Conservation (phyloP, 2,888 invertebrate genomes). For the Cynaeus angustus region DNA sequence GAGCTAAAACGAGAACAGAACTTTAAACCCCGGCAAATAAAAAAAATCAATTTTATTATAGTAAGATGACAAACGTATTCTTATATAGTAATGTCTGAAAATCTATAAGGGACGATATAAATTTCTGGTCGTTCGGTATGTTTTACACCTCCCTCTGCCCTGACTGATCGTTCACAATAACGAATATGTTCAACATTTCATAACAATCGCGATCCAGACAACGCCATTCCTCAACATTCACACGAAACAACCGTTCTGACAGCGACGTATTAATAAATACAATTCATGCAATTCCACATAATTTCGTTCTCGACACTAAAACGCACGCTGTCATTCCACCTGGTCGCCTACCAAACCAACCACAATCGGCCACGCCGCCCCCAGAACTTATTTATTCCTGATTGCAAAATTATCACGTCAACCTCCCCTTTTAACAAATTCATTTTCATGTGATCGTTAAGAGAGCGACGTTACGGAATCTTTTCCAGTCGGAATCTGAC, state of each 20-base stretch:
- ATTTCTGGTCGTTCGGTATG: constrained; percentile 13
- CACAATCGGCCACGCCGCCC: background rate
- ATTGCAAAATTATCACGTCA: background rate
- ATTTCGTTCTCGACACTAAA: constrained; percentile 12
- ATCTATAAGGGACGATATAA: constrained; percentile 8
- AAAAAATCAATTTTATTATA: too few relatives aligned
- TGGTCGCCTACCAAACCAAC: background rate
- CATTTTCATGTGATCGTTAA: too few relatives aligned
- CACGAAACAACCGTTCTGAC: constrained; percentile 37
- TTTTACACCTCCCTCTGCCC: constrained; percentile 30
- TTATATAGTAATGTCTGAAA: constrained; percentile 21
- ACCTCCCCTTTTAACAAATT: too few relatives aligned
- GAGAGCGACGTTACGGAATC: too few relatives aligned
- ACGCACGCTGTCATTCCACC: constrained; percentile 6
- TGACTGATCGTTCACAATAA: constrained; percentile 35
- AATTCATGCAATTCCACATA: constrained; percentile 39
- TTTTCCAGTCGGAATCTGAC: too few relatives aligned
- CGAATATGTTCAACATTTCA: constrained; percentile 44
- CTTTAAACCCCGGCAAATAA: too few relatives aligned
- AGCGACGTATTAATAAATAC: constrained; percentile 42
- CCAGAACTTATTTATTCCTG: background rate
- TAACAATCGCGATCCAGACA: constrained; percentile 40
- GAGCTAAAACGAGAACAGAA: too few relatives aligned
- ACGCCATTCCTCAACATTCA: constrained; percentile 42
- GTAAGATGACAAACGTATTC: too few relatives aligned